These are phyloP conservation scores for Crossocerus cetratus DNA, from an alignment of 2,888 invertebrate species.

Conservation along the genomic window DNA sequence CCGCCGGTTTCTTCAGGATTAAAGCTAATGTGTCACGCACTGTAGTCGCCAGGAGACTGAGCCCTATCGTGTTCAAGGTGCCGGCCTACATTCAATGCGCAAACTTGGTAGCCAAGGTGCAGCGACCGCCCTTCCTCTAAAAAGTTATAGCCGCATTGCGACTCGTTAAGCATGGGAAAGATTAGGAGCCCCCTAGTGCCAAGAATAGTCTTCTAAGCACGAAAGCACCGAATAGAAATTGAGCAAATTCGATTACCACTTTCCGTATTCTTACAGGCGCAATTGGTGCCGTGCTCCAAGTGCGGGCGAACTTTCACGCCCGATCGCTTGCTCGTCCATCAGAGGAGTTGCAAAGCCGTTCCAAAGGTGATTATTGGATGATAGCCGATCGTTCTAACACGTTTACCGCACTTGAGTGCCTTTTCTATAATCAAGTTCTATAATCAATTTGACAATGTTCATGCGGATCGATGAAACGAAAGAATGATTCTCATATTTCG, in stretches of 20 bases:
- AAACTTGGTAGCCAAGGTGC: constrained; percentile 11
- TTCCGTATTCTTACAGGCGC: constrained; percentile 71
- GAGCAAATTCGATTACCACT: neutral
- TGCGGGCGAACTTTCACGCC: constrained; percentile 85
- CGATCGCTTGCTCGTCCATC: constrained; percentile 82
- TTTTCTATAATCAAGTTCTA: too few species aligned
- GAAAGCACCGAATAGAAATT: too few species aligned
- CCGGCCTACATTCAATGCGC: constrained; percentile 40
- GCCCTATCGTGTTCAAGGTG: constrained; percentile 54
- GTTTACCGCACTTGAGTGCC: too few species aligned
- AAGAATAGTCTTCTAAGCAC: neutral
- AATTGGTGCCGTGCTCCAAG: constrained; percentile 81
- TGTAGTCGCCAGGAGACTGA: constrained; percentile 16
- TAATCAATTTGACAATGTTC: neutral
- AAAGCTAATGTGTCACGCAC: constrained; percentile 34
- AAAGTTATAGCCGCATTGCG: constrained; percentile 44
- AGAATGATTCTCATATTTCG: neutral
- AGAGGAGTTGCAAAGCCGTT: constrained; percentile 74
- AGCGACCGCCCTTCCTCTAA: constrained; percentile 25
- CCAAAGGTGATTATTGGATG: constrained; percentile 35
- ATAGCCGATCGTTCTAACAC: neutral
- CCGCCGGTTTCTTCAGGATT: constrained; percentile 11
- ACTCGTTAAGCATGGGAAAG: constrained; percentile 32
- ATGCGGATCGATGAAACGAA: neutral
- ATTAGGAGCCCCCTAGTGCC: neutral